Conservation (phyloP, 2,113 vertebrate genomes). For the Pelvicachromis taeniatus region DNA sequence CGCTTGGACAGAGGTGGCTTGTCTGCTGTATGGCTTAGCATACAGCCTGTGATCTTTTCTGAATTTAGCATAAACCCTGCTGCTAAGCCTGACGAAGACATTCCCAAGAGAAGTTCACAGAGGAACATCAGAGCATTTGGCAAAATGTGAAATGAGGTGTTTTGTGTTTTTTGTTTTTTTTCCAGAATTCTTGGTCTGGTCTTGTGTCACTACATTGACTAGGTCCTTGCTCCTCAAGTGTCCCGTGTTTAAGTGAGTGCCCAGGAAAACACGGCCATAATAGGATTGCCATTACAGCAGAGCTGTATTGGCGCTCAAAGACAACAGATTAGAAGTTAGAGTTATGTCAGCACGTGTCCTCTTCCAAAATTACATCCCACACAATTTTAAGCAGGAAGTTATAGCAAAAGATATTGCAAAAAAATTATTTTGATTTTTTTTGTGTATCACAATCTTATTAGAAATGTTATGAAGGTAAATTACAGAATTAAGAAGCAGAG, state of each 20-base stretch:
- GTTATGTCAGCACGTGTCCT: background rate
- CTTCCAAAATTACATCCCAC: background rate
- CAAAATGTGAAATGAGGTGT: constrained; percentile 8
- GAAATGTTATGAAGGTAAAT: background rate
- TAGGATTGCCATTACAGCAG: background rate
- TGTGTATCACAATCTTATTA: background rate
- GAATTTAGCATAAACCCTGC: constrained; percentile 42
- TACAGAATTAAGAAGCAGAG: background rate
- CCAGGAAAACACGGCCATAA: background rate
- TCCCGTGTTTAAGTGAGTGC: background rate
- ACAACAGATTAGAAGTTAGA: background rate
- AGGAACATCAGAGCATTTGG: background rate
- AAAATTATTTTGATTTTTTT: background rate
- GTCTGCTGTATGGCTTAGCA: constrained; percentile 34
- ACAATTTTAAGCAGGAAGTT: background rate
- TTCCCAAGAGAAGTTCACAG: background rate
- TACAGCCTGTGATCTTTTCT: background rate
- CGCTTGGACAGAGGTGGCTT: background rate
- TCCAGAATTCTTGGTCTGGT: background rate
- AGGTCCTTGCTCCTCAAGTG: background rate
- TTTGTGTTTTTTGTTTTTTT: background rate
- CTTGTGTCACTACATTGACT: background rate
- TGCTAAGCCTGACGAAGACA: constrained; percentile 14
- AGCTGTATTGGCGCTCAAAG: background rate
- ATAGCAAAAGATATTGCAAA: background rate